Evolutionary conservation across 2,888 invertebrate species (phyloP), one percentile per base, ranked within the genome.

Genomic region (Drosophila nigricruria): DNA sequence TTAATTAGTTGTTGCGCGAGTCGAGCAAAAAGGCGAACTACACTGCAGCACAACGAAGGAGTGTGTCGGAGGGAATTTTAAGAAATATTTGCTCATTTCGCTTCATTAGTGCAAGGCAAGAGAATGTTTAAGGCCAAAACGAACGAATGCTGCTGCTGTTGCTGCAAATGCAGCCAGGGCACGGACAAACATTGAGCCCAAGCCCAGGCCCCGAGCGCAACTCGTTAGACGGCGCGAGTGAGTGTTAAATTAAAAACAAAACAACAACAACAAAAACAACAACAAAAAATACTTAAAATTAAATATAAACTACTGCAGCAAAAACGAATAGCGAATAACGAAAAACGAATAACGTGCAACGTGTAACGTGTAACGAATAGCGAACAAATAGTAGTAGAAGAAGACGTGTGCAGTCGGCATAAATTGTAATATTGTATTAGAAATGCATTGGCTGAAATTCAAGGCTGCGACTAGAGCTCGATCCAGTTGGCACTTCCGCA

Each of bases 371-470:
- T 42, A 70, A 40, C 57, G 36, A 62, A 42, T 30, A 56, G 57
- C 50, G 49, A 42, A 50, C 47, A 56, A 60, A 64, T 42, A 20
- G 49, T 45, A 47, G n/a, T n/a, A n/a, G 25, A 25, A 65, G 59
- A 63, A 50, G 32, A 70, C 60, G 57, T 25, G 67, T 53, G 38
- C 36, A 49, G 47, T 53, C 47, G 18, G 20, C 27, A 63, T 47
- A 83, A 73, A 80, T 79, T 80, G 58, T 63, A 77, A 80, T 75
- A 73, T 57, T 68, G 36, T 62, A 72, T 69, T 77, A 82, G 74
- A 81, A 90, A 91, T 90, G 91, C 82, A 88, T 91, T 82, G 81
- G 82, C 59, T 71, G 59, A 80, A 80, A 77, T 68, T 80, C 68
- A 79, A 73, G 77, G 66, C 83, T 74, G 70, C 73, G 53, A 64